Evolutionary conservation across 2,113 vertebrate genomes (phyloP).

Genomic region (Chlamydotis undulata): DNA sequence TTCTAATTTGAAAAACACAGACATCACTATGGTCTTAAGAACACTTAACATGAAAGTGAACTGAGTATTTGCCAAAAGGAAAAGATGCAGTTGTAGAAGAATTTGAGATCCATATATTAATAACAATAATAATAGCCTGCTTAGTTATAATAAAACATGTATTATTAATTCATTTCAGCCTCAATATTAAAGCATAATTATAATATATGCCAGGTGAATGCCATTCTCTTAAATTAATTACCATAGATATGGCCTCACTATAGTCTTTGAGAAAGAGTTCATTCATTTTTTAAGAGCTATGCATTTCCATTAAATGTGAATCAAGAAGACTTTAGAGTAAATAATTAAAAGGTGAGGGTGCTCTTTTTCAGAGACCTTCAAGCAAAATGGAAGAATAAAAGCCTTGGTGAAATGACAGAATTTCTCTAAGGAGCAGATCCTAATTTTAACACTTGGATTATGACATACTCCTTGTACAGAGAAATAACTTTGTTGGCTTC

Average conservation of each 20-base stretch:
- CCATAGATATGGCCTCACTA: not conserved
- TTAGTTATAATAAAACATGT: not conserved
- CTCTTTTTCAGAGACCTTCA: not conserved
- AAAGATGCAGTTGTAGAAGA: not conserved
- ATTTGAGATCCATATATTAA: not conserved
- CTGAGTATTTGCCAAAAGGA: not conserved
- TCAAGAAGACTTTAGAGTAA: not conserved
- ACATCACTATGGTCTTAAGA: not conserved
- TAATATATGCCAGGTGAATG: not conserved
- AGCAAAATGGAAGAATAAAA: not conserved
- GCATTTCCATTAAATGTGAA: slow-evolving; percentile 3
- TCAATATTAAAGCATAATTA: slow-evolving; percentile 9
- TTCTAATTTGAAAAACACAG: not conserved
- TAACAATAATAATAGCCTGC: not conserved
- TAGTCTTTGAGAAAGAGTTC: not conserved
- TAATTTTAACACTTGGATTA: not conserved
- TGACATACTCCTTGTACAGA: not conserved
- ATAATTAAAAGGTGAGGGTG: not conserved
- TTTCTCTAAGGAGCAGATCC: not conserved
- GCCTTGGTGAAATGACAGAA: not conserved
- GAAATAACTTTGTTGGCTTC: not conserved
- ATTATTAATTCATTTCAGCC: not conserved
- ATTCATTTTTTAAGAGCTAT: not conserved
- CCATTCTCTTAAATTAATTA: slow-evolving; percentile 8
- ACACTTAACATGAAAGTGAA: not conserved